These are phyloP conservation scores for Phylloscopus whistleri DNA, from an alignment of 2,113 vertebrate species.

Conservation along the genomic window DNA sequence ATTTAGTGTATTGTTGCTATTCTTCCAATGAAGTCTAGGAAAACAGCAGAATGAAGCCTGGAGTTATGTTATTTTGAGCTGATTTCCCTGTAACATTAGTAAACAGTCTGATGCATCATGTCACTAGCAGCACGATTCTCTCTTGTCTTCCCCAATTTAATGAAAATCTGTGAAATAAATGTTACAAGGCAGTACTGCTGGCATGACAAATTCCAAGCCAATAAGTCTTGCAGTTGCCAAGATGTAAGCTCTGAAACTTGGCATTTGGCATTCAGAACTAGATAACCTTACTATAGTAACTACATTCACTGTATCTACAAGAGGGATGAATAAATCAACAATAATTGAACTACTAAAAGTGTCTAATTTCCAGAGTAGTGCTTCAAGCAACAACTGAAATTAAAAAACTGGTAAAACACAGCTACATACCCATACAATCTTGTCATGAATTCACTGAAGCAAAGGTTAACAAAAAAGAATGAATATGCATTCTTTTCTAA, in stretches of 20 bases:
- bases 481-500: slow-evolving; percentile 35
- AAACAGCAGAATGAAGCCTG: neutral
- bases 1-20: neutral
- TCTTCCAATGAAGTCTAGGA: neutral
- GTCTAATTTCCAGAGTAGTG: slow-evolving; percentile 67
- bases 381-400: slow-evolving; percentile 71
- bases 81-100: neutral
- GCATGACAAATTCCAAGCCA: slow-evolving; percentile 45
- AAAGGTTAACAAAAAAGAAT: slow-evolving; percentile 68
- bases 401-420: slow-evolving; percentile 67
- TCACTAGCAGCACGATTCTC: neutral
- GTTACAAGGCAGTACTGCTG: slow-evolving; percentile 28
- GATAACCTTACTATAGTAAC: slow-evolving; percentile 49
- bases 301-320: slow-evolving; percentile 59
- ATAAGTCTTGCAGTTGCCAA: slow-evolving; percentile 50
- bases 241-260: slow-evolving; percentile 20
- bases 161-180: slow-evolving; percentile 52
- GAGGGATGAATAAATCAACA: slow-evolving; percentile 65
- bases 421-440: slow-evolving; percentile 53
- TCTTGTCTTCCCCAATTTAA: slow-evolving; percentile 38
- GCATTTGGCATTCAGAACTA: slow-evolving; percentile 55
- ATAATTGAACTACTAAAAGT: slow-evolving; percentile 71
- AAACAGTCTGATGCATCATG: slow-evolving; percentile 10
- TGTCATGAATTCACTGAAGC: slow-evolving; percentile 64
- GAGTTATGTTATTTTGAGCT: neutral